These are phyloP conservation scores for Adelosebastes latens DNA, from an alignment of 2,797 vertebrate genomes.

Conservation along the genomic window DNA sequence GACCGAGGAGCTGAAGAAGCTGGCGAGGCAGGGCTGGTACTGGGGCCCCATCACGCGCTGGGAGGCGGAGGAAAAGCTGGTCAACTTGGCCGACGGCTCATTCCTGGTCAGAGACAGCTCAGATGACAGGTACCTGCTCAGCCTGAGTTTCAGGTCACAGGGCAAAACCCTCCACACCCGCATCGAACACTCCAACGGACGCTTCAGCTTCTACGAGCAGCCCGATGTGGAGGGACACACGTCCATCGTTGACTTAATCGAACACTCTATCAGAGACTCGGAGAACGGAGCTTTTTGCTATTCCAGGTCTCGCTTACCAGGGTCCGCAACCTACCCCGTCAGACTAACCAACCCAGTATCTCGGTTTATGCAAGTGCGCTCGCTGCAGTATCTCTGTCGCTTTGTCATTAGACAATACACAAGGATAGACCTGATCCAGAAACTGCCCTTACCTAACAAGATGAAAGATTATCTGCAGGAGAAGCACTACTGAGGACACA, in stretches of 20 bases:
- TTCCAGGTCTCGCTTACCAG: constrained; percentile 95
- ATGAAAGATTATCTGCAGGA: constrained; percentile 99
- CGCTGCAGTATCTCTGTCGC: constrained; percentile 97
- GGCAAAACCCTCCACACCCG: constrained; percentile 97
- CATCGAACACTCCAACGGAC: constrained; percentile 98
- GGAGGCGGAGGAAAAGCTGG: constrained; percentile 97
- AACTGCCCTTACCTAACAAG: constrained; percentile 99
- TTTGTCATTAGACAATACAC: constrained; percentile 99
- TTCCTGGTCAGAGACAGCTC: constrained; percentile 98
- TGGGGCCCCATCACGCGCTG: constrained; percentile 99
- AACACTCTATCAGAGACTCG: constrained; percentile 98
- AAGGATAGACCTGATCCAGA: constrained; percentile 98
- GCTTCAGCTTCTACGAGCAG: constrained; percentile 99
- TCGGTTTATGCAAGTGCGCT: constrained; percentile 99
- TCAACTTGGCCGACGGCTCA: constrained; percentile 93
- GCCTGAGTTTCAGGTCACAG: constrained; percentile 97
- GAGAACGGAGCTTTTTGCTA: constrained; percentile 99
- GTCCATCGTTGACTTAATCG: constrained; percentile 97
- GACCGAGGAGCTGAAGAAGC: constrained; percentile 97
- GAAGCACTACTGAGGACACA: constrained; percentile 97
- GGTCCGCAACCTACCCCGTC: constrained; percentile 97
- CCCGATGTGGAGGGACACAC: constrained; percentile 98
- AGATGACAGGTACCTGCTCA: constrained; percentile 96
- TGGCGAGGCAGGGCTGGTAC: constrained; percentile 98
- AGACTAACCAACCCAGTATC: constrained; percentile 97